Evolutionary conservation across 2,797 vertebrate species (phyloP), one percentile per base, ranked within the genome.

Genomic region (Myotis vivesi): DNA sequence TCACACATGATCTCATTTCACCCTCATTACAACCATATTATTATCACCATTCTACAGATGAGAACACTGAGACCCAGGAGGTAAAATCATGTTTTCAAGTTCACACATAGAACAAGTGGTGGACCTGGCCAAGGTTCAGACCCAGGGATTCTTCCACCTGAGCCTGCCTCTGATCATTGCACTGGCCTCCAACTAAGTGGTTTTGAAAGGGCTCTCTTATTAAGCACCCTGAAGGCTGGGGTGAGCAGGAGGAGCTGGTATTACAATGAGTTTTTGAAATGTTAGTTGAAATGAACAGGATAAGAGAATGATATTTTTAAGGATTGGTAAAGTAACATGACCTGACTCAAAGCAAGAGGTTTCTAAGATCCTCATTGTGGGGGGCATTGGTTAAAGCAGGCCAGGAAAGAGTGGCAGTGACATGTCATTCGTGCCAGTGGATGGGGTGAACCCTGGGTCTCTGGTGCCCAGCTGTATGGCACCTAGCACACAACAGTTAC

Each of bases 241-340:
- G n/a, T 80, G 49, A 85, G 38, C 57, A 73, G 33, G 19, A 68
- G n/a, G 53, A 92, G 5, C 55, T 86, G 87, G 49, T 94, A 4
- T 91, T 72, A 11, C 44, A 80, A 28, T 87, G 25, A 57, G 19
- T 55, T 92, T 92, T 80, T 84, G n/a, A 89, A 89, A 53, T 94
- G 75, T 44, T 44, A 44, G 44, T 44, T 44, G 44, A 41, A 41
- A 41, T 41, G 38, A 81, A 62, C 33, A 69, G 44, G 51, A 12
- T 75, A 12, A 44, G 71, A 11, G 53, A 6, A 25, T 25, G 62
- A 8, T 7, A 55, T 89, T 91, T 87, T 30, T 53, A 57, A 51
- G 55, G n/a, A 28, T 2, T 51, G 33, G 11, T 89, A 20, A 91
- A 13, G 25, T 87, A 28, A 22, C 57, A 17, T 80, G 57, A 77